Evolutionary conservation across 2,888 invertebrate genomes (phyloP).

Genomic region (Cephalotes varians): DNA sequence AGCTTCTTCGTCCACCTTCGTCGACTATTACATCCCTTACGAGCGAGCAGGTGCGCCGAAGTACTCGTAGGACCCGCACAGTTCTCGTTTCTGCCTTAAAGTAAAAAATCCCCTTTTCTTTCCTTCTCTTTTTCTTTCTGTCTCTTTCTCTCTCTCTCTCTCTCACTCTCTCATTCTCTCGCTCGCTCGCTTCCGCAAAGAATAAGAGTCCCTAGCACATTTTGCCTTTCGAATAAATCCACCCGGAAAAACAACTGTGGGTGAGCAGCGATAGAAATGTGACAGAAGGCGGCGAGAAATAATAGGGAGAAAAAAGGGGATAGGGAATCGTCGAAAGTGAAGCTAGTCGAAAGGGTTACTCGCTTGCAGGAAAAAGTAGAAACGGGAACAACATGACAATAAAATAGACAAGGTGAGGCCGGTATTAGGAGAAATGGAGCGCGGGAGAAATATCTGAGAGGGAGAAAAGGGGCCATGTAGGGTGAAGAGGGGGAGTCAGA

Average conservation of each 20-base stretch:
- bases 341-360: conserved; percentile 65
- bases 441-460: conserved; percentile 6
- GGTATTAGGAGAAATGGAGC: background rate
- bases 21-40: conserved; percentile 68
- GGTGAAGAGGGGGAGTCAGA: conserved; percentile 34
- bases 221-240: conserved; percentile 63
- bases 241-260: conserved; percentile 26
- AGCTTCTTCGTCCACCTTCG: conserved; percentile 34
- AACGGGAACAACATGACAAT: conserved; percentile 77
- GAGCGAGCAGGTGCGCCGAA: conserved; percentile 71
- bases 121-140: too few species aligned
- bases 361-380: conserved; percentile 57
- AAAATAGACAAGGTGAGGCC: conserved; percentile 68
- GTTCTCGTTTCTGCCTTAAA: conserved; percentile 35
- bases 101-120: conserved; percentile 10
- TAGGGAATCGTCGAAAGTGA: conserved; percentile 47
- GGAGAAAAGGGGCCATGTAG: background rate
- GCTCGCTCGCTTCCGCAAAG: conserved; percentile 22
- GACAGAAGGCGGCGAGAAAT: background rate
- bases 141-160: background rate
- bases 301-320: background rate
- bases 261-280: conserved; percentile 36
- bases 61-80: conserved; percentile 54
- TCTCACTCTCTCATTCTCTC: too few species aligned
- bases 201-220: conserved; percentile 54